Percentiles rank a stretch among this genome's conserved stretches.
phyloP scores from a whole-genome alignment of 92 coral and sea anemone genomes.

The Epizoanthus ramosus region DNA sequence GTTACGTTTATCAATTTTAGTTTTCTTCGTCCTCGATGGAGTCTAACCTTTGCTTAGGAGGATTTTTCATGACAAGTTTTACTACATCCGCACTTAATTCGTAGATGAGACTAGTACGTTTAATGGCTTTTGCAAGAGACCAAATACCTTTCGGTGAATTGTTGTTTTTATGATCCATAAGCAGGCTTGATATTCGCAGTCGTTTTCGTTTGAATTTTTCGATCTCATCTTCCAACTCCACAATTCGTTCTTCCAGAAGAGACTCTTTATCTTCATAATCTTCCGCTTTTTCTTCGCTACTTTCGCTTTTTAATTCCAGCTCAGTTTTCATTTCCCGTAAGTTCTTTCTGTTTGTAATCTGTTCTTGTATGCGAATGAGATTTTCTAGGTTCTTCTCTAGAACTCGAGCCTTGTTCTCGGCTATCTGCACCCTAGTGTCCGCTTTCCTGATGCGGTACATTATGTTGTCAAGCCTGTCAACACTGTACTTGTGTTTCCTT shows the following conservation, averaged over 20 bases:
- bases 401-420: slow-evolving; percentile 15
- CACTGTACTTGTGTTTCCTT: slow-evolving; percentile 42
- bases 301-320: not conserved
- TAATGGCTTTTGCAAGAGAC: slow-evolving; percentile 4
- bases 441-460: slow-evolving; percentile 30
- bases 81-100: not conserved
- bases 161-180: slow-evolving; percentile 30
- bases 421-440: slow-evolving; percentile 12
- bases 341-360: slow-evolving; percentile 10
- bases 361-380: not conserved
- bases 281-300: slow-evolving; percentile 39
- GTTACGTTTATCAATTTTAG: not conserved
- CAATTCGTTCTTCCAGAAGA: slow-evolving; percentile 46
- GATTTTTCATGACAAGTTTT: not conserved
- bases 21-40: not conserved
- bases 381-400: slow-evolving; percentile 29
- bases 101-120: not conserved
- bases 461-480: slow-evolving; percentile 41
- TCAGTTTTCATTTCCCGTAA: slow-evolving; percentile 1
- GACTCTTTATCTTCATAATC: slow-evolving; percentile 47
- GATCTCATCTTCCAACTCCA: slow-evolving; percentile 63
- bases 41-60: not conserved
- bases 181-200: slow-evolving; percentile 40
- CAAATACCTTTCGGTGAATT: slow-evolving; percentile 30
- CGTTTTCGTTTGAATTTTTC: slow-evolving; percentile 44